These are phyloP conservation scores for Heteropelma amictum DNA, from an alignment of 2,888 invertebrate genomes.

Conservation along the genomic window DNA sequence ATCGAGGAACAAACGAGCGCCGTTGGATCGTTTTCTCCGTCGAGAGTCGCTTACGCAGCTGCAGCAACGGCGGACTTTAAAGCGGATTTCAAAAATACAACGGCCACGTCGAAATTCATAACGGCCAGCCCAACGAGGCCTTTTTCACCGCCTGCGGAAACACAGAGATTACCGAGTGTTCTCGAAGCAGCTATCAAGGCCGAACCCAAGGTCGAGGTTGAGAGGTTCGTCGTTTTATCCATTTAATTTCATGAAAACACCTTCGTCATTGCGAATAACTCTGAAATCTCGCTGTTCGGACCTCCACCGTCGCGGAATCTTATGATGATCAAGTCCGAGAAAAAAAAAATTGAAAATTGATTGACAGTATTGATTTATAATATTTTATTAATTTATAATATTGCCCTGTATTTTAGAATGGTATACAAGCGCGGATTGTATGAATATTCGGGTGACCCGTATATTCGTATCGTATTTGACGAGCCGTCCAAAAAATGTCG, in stretches of 20 bases:
- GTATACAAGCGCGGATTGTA: no score
- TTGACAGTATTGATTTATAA: no score
- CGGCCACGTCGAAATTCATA: constrained; percentile 66
- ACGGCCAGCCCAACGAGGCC: constrained; percentile 70
- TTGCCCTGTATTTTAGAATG: no score
- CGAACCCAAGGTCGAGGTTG: constrained; percentile 89
- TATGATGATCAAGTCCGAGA: no score
- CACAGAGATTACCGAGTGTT: constrained; percentile 83
- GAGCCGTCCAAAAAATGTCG: no score
- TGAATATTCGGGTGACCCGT: no score
- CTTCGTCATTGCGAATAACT: neutral
- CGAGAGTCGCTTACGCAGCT: constrained; percentile 65
- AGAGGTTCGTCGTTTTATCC: constrained; percentile 74
- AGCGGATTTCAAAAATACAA: constrained; percentile 49
- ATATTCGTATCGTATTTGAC: no score
- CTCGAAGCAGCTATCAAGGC: constrained; percentile 92
- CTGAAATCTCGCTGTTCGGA: neutral
- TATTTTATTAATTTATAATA: no score
- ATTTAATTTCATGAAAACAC: neutral
- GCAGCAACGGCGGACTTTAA: constrained; percentile 65
- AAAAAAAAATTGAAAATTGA: no score
- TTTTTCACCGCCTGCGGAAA: constrained; percentile 75
- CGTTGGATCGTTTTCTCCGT: constrained; percentile 68
- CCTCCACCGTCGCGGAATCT: no score
- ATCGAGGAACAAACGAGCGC: constrained; percentile 65